Conservation (phyloP, 2,888 invertebrate genomes). For the Drosophila setosimentum region DNA sequence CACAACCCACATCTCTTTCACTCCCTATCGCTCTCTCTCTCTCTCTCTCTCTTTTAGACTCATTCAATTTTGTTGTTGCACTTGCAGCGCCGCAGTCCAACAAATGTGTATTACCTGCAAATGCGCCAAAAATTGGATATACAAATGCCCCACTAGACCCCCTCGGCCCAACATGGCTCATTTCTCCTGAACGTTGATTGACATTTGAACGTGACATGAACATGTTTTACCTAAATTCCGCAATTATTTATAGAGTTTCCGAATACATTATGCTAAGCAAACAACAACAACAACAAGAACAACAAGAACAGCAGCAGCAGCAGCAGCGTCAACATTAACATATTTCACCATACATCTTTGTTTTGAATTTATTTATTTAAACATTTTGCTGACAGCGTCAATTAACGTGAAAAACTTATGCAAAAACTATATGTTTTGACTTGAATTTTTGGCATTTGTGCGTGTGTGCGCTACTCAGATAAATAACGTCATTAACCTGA, state of each 20-base stretch:
- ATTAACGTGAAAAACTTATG: slow-evolving; percentile 62
- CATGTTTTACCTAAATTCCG: slow-evolving; percentile 80
- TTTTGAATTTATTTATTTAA: slow-evolving; percentile 36
- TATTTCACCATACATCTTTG: not conserved
- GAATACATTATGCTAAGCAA: slow-evolving; percentile 7
- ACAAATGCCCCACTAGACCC: slow-evolving; percentile 2
- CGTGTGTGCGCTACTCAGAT: slow-evolving; percentile 14
- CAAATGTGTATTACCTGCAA: slow-evolving; percentile 40
- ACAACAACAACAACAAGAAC: not conserved
- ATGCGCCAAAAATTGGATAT: slow-evolving; percentile 51
- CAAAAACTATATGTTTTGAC: slow-evolving; percentile 47
- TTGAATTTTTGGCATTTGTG: slow-evolving; percentile 12
- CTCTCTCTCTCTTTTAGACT: not conserved
- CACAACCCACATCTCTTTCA: not conserved
- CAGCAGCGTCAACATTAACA: slow-evolving; percentile 12
- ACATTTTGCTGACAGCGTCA: slow-evolving; percentile 72
- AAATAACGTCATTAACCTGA: slow-evolving; percentile 52
- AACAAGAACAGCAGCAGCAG: not conserved
- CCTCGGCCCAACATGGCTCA: not conserved
- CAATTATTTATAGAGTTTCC: slow-evolving; percentile 70
- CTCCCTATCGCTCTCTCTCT: not conserved
- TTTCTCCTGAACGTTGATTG: slow-evolving; percentile 57
- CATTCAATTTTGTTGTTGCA: not conserved
- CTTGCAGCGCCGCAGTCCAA: slow-evolving; percentile 8
- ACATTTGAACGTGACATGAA: slow-evolving; percentile 79